Percentiles rank a stretch among this genome's conserved stretches.
Evolutionary conservation across 2,797 vertebrate species (phyloP).

Genomic region (Melanotaenia nigrans): DNA sequence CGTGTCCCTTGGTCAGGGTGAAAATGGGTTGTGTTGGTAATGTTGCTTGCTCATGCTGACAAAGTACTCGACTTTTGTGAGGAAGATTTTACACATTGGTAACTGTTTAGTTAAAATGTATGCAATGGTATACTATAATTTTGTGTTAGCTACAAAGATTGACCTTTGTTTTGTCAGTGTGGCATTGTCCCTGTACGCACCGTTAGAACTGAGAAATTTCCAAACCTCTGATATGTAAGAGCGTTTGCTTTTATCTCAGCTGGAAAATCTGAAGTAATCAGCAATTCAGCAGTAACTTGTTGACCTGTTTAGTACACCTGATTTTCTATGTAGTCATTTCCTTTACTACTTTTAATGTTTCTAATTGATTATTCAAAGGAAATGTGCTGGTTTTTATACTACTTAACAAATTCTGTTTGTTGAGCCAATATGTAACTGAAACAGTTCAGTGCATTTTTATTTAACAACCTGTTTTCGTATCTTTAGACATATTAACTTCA

Average conservation of each 20-base stretch:
- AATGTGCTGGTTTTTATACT: background rate
- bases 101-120: no score
- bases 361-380: background rate
- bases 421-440: background rate
- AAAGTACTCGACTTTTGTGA: no score
- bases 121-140: background rate
- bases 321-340: background rate
- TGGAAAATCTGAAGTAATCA: background rate
- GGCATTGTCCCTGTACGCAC: background rate
- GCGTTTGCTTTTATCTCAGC: no score
- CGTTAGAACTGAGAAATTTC: background rate
- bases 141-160: background rate
- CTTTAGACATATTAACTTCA: conserved; percentile 45
- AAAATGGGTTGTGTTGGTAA: no score
- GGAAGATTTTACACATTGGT: no score
- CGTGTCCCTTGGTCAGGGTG: no score
- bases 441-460: conserved; percentile 2
- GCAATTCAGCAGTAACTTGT: background rate
- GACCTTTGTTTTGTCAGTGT: background rate
- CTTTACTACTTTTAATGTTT: background rate
- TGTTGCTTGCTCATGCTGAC: no score
- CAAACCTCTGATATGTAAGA: background rate
- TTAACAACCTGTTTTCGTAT: conserved; percentile 20
- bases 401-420: background rate
- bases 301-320: background rate